Percentiles rank a stretch among this genome's conserved stretches.
These are phyloP conservation scores for Chaetorhynchus papuensis DNA, from an alignment of 2,113 vertebrate genomes.

Conservation along the genomic window DNA sequence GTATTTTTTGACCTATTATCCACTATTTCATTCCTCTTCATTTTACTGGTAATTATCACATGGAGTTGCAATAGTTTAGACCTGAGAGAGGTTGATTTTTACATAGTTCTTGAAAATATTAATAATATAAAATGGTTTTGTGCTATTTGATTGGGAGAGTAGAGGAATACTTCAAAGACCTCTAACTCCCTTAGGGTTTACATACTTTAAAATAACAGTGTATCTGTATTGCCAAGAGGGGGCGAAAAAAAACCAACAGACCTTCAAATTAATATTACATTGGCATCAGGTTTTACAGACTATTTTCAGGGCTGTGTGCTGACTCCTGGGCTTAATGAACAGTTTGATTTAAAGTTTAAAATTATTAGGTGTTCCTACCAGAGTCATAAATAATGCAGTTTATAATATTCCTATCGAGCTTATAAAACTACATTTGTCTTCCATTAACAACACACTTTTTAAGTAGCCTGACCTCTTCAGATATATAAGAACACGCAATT, in stretches of 20 bases:
- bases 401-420: slow-evolving; percentile 73
- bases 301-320: slow-evolving; percentile 56
- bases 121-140: neutral
- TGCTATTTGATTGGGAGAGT: neutral
- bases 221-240: neutral
- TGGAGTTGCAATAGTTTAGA: neutral
- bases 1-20: neutral
- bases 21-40: neutral
- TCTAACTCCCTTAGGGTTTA: slow-evolving; percentile 4
- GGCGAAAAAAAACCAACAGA: neutral
- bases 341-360: slow-evolving; percentile 74
- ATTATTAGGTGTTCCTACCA: slow-evolving; percentile 69
- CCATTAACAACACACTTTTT: slow-evolving; percentile 70
- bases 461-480: slow-evolving; percentile 75
- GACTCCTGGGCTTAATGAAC: slow-evolving; percentile 65
- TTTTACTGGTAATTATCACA: neutral
- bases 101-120: neutral
- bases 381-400: slow-evolving; percentile 77
- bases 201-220: slow-evolving; percentile 40
- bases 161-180: slow-evolving; percentile 37
- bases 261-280: slow-evolving; percentile 63
- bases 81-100: neutral
- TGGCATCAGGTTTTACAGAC: slow-evolving; percentile 49
- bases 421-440: slow-evolving; percentile 75
- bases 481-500: slow-evolving; percentile 72